Evolutionary conservation across 2,797 vertebrate genomes (phyloP).

Genomic region (Setipinna tenuifilis): DNA sequence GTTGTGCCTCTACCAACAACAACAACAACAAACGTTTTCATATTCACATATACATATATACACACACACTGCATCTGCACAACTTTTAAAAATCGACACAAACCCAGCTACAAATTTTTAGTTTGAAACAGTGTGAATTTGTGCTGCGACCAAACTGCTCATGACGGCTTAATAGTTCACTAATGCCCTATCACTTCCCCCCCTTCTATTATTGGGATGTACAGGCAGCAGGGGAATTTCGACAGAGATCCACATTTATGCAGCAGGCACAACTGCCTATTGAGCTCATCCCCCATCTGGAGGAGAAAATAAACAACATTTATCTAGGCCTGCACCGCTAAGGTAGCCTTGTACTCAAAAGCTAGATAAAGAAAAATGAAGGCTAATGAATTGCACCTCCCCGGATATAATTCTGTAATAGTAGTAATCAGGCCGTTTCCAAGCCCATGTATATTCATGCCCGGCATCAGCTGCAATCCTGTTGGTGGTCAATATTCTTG

Average conservation of each 20-base stretch:
- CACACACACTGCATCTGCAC: constrained; percentile 18
- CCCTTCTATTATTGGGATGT: constrained; percentile 42
- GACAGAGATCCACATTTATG: constrained; percentile 37
- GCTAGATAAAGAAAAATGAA: constrained; percentile 72
- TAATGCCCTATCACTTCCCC: constrained; percentile 48
- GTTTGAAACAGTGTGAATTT: constrained; percentile 13
- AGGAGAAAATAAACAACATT: constrained; percentile 46
- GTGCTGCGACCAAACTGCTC: constrained; percentile 33
- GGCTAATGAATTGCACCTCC: constrained; percentile 76
- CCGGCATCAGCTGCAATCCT: constrained; percentile 75
- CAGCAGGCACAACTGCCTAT: constrained; percentile 20
- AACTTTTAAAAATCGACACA: not conserved
- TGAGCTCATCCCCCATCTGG: constrained; percentile 45
- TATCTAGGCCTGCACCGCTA: constrained; percentile 53
- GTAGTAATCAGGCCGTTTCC: constrained; percentile 72
- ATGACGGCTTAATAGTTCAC: constrained; percentile 47
- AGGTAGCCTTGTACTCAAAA: constrained; percentile 61
- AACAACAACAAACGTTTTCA: constrained; percentile 72
- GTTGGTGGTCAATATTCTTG: constrained; percentile 83
- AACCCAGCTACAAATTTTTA: not conserved
- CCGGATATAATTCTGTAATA: constrained; percentile 78
- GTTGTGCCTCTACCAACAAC: constrained; percentile 53
- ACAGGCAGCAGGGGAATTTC: constrained; percentile 47
- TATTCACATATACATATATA: constrained; percentile 70
- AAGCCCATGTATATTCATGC: constrained; percentile 73